A percentile compares a stretch with the other conserved stretches of the same genome.
Conservation (phyloP, 2,113 vertebrate species). For the Plestiodon gilberti region DNA sequence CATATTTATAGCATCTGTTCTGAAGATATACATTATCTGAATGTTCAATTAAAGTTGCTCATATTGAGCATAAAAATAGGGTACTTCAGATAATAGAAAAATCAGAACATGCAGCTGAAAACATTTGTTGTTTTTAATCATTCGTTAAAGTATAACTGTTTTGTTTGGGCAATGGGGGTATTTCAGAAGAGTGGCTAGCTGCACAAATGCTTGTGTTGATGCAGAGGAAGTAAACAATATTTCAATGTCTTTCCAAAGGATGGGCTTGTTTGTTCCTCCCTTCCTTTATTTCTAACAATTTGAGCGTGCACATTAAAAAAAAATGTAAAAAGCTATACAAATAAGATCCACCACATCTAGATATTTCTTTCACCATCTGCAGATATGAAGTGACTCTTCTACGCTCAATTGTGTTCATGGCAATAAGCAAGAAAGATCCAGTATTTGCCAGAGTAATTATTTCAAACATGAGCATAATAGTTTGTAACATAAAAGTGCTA, state of each 20-base stretch:
- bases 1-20: conserved; percentile 29
- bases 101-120: conserved; percentile 24
- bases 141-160: conserved; percentile 30
- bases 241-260: not conserved
- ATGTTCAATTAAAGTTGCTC: conserved; percentile 14
- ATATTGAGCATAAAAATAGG: conserved; percentile 17
- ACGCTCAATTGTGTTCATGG: not conserved
- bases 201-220: not conserved
- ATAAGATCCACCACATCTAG: not conserved
- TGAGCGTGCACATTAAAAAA: not conserved
- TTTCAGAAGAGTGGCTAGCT: conserved; percentile 34
- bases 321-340: not conserved
- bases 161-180: conserved; percentile 31
- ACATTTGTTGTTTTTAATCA: not conserved
- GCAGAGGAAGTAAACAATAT: not conserved
- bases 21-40: conserved; percentile 37
- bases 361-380: conserved; percentile 5
- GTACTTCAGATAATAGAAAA: not conserved
- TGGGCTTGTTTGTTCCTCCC: not conserved
- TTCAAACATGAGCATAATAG: not conserved
- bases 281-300: conserved; percentile 39
- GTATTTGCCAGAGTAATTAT: not conserved
- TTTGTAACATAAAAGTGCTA: not conserved
- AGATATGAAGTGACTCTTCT: conserved; percentile 1
- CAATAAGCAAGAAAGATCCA: conserved; percentile 7